These are phyloP conservation scores for Dusona sp. DNA, from an alignment of 2,888 invertebrate genomes.

Conservation along the genomic window DNA sequence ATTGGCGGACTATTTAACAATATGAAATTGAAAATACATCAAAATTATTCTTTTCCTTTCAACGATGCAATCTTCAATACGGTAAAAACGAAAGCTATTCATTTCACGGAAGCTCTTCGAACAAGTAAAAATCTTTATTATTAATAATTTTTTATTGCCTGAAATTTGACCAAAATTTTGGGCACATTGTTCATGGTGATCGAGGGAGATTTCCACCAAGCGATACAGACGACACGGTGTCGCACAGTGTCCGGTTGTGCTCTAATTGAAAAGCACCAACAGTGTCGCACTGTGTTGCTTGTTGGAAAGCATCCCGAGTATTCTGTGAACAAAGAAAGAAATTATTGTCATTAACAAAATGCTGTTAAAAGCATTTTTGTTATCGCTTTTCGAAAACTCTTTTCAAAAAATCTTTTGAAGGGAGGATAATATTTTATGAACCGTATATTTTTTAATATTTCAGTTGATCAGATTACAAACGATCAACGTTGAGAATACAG, in stretches of 20 bases:
- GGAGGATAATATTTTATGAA: not conserved
- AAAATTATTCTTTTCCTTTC: not conserved
- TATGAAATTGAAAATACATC: no score
- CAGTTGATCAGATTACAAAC: constrained; percentile 75
- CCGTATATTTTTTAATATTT: constrained; percentile 44
- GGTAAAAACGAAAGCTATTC: not conserved
- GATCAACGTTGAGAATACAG: constrained; percentile 79
- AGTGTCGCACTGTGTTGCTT: no score
- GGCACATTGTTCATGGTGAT: no score
- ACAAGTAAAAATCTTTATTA: not conserved
- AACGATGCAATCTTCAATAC: not conserved
- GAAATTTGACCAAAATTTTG: no score
- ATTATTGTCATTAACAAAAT: no score
- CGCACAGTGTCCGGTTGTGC: no score
- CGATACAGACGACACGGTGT: no score
- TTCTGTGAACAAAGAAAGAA: no score
- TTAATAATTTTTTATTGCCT: not conserved
- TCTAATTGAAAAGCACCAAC: no score
- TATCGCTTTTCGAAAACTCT: not conserved
- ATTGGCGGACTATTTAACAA: no score
- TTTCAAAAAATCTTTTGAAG: not conserved
- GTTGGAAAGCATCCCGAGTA: no score
- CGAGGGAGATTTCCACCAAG: no score
- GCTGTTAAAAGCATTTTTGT: not conserved
- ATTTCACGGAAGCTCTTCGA: not conserved